Evolutionary conservation across 1,140 invertebrate genomes (phyloP).

Genomic region (Tribolium castaneum): DNA sequence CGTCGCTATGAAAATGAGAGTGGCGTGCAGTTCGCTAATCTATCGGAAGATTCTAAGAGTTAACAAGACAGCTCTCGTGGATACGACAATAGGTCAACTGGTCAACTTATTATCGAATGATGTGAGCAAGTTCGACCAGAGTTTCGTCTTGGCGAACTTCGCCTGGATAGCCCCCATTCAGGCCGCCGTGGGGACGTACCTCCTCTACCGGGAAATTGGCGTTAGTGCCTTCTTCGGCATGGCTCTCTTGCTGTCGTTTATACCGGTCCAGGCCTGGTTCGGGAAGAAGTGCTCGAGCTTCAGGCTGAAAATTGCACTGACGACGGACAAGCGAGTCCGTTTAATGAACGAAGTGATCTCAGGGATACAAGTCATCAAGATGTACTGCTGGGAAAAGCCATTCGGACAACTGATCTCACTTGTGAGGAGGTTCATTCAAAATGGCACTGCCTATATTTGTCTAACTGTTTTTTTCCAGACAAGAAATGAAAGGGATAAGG

Average conservation of each 20-base stretch:
- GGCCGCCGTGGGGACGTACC: slow-evolving; percentile 61
- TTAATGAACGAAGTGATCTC: slow-evolving; percentile 87
- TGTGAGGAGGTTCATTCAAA: slow-evolving; percentile 69
- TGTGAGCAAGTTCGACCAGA: slow-evolving; percentile 70
- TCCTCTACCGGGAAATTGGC: slow-evolving; percentile 64
- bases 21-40: slow-evolving; percentile 81
- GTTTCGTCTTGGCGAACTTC: slow-evolving; percentile 64
- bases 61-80: slow-evolving; percentile 75
- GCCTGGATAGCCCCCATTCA: slow-evolving; percentile 72
- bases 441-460: background rate
- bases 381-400: slow-evolving; percentile 84
- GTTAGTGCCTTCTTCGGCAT: slow-evolving; percentile 79
- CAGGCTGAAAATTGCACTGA: slow-evolving; percentile 72
- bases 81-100: slow-evolving; percentile 87
- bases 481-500: slow-evolving; percentile 75
- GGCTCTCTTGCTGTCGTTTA: slow-evolving; percentile 79
- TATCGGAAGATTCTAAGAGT: slow-evolving; percentile 82
- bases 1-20: slow-evolving; percentile 82
- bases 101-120: slow-evolving; percentile 96
- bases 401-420: slow-evolving; percentile 73
- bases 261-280: slow-evolving; percentile 80
- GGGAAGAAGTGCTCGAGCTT: slow-evolving; percentile 68
- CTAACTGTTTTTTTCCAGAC: slow-evolving; percentile 61
- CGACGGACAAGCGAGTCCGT: slow-evolving; percentile 84
- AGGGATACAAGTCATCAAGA: slow-evolving; percentile 82